These are phyloP conservation scores for Cephus spinipes DNA, from an alignment of 2,888 invertebrate species.

Conservation along the genomic window DNA sequence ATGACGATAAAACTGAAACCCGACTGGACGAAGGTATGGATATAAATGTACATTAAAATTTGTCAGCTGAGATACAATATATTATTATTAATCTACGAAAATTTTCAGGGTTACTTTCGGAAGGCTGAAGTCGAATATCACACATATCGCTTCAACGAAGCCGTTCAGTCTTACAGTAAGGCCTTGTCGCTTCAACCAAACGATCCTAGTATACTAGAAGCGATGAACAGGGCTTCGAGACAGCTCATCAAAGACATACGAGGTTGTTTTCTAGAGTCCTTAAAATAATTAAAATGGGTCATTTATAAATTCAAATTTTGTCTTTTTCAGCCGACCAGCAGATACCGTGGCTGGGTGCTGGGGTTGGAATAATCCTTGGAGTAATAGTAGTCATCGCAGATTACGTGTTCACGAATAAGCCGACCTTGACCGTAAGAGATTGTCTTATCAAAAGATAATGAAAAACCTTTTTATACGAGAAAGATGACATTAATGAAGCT, in stretches of 20 bases:
- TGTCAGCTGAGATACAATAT: not conserved
- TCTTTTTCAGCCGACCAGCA: slow-evolving; percentile 74
- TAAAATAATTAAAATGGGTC: slow-evolving; percentile 25
- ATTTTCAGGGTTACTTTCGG: slow-evolving; percentile 76
- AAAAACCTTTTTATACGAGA: not conserved
- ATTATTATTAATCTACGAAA: not conserved
- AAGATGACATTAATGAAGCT: not conserved
- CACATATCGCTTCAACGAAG: slow-evolving; percentile 75
- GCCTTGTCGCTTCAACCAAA: slow-evolving; percentile 77
- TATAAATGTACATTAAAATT: not conserved
- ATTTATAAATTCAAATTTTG: not conserved
- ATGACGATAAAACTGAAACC: slow-evolving; percentile 81
- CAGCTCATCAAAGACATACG: slow-evolving; percentile 72
- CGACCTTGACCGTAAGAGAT: slow-evolving; percentile 73
- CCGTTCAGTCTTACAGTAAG: slow-evolving; percentile 76
- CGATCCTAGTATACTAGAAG: slow-evolving; percentile 74
- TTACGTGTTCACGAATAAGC: slow-evolving; percentile 74
- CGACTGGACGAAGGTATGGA: slow-evolving; percentile 80
- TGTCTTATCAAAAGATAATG: not conserved
- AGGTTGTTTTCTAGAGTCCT: slow-evolving; percentile 63
- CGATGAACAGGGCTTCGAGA: slow-evolving; percentile 72
- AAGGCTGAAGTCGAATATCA: slow-evolving; percentile 80
- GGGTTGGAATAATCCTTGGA: slow-evolving; percentile 78
- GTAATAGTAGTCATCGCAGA: slow-evolving; percentile 78
- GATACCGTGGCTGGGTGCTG: slow-evolving; percentile 81